Evolutionary conservation across 2,113 vertebrate species (phyloP), one percentile per base, ranked within the genome.

Genomic region (Clupea harengus): DNA sequence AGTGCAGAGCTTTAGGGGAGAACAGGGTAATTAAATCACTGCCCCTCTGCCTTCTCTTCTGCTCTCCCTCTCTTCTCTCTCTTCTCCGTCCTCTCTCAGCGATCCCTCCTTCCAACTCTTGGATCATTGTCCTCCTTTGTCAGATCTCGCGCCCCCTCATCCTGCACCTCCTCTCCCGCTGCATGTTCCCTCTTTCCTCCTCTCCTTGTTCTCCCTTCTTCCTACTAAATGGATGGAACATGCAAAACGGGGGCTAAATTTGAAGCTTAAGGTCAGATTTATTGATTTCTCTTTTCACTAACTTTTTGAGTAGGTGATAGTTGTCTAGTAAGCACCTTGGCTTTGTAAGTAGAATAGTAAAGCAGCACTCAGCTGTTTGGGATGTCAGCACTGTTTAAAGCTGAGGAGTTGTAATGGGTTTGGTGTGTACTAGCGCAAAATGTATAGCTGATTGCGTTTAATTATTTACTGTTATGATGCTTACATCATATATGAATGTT

Each of bases 11-110:
- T 94, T 92, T 92, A 93, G 94, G 93, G 93, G 92, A 93, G 90
- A 93, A 92, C 89, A 92, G 91, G 92, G 93, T 94, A 95, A 95
- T 95, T 95, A 94, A 95, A 95, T 95, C 94, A 94, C 91, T 94
- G 91, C 93, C 92, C 92, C 86, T 93, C 92, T 93, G 92, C 91
- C 92, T 92, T 88, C 90, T 93, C 92, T 67, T n/a, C 39, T 39
- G 39, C 39, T 2, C 39, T 39, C 39, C 39, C 39, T 39, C 39
- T 78, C 72, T 78, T 93, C 91, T 32, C 64, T 72, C 64, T 72
- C 64, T 28, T 32, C 64, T 72, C 64, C 72, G 39, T 78, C 72
- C 32, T 78, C 32, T 78, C 72, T 78, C 72, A 78, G 72, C 72
- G 28, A 78, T 78, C 72, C 72, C 32, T 39, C 72, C 28, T 13